Percentiles rank a stretch among this genome's conserved stretches.
Conservation (phyloP, 2,888 invertebrate genomes). For the Nebria salina region DNA sequence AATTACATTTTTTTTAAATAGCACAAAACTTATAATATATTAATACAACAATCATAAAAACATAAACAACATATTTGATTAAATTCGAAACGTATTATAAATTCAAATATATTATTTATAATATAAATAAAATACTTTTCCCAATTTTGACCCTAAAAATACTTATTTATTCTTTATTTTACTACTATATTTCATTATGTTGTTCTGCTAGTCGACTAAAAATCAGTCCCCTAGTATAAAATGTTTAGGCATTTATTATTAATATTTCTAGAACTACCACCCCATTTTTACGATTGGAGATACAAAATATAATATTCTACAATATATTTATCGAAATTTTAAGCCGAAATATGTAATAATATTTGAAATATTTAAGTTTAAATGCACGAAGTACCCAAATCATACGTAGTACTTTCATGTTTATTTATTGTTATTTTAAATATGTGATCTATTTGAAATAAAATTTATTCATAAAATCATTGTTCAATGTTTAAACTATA, state of each 20-base stretch:
- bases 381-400: slow-evolving; percentile 24
- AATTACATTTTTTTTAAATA: no score
- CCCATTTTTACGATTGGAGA: slow-evolving; percentile 18
- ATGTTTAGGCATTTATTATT: slow-evolving; percentile 29
- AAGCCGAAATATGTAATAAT: slow-evolving; percentile 8
- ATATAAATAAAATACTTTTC: background rate
- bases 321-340: slow-evolving; percentile 2
- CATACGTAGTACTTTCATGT: slow-evolving; percentile 14
- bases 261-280: slow-evolving; percentile 8
- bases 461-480: background rate
- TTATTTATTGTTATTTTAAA: slow-evolving; percentile 10
- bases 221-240: slow-evolving; percentile 58
- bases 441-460: background rate
- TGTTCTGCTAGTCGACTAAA: slow-evolving; percentile 50
- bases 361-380: slow-evolving; percentile 22
- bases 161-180: background rate
- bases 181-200: background rate
- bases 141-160: background rate
- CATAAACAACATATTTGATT: no score
- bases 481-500: background rate
- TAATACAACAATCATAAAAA: no score
- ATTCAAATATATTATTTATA: background rate
- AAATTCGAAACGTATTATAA: no score
- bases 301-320: slow-evolving; percentile 23
- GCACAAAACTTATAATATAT: no score